These are phyloP conservation scores for Heliconius congener DNA, from an alignment of 1,140 invertebrate genomes.

Conservation along the genomic window DNA sequence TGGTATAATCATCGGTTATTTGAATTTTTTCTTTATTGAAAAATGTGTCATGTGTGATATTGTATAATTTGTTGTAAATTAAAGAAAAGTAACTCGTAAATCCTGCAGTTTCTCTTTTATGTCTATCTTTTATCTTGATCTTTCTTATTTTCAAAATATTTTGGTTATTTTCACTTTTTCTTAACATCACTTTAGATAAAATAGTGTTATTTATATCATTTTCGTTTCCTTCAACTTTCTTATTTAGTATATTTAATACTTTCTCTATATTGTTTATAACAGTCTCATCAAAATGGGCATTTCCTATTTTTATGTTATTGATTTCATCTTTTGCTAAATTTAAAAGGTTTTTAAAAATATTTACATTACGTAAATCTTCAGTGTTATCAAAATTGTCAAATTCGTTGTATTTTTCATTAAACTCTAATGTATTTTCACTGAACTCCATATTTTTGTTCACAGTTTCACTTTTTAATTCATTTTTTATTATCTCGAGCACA, in stretches of 20 bases:
- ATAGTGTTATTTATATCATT: neutral
- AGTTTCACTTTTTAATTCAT: neutral
- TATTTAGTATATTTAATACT: neutral
- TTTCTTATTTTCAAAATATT: neutral
- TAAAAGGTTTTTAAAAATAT: neutral
- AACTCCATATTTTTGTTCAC: neutral
- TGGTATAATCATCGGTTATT: neutral
- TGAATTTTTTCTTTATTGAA: neutral
- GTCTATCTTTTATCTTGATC: conserved; percentile 1
- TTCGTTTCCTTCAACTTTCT: neutral
- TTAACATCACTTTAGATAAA: neutral
- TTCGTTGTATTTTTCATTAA: neutral
- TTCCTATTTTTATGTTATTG: neutral
- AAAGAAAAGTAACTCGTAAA: neutral
- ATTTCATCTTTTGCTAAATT: neutral
- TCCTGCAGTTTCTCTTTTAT: neutral
- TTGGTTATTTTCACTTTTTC: neutral
- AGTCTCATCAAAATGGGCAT: neutral
- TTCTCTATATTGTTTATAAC: neutral
- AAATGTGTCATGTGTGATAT: conserved; percentile 2
- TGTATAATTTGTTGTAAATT: conserved; percentile 25
- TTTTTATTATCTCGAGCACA: neutral
- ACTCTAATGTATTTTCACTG: neutral
- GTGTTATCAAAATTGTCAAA: too few relatives aligned
- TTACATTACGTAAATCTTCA: too few relatives aligned